Conservation (phyloP, 1,140 invertebrate species). For the Ceratina japonica region DNA sequence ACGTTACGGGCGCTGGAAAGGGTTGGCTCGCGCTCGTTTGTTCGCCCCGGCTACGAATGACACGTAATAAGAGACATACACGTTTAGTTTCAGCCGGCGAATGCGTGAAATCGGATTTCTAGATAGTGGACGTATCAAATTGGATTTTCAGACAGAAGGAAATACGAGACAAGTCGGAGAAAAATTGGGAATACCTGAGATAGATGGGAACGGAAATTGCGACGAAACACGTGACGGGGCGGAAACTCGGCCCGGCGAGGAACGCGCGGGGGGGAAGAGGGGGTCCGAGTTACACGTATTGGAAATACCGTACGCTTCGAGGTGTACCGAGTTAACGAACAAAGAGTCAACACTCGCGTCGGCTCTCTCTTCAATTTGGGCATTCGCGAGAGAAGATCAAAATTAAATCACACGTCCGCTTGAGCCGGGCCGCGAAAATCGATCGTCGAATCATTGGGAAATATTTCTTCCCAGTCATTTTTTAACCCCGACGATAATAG, state of each 20-base stretch:
- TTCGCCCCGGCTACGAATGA: background rate
- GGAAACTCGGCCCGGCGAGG: slow-evolving; percentile 11
- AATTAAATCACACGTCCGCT: no score
- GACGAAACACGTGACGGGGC: slow-evolving; percentile 48
- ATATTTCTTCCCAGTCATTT: no score
- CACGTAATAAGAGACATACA: slow-evolving; percentile 9
- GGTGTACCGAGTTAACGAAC: slow-evolving; percentile 22
- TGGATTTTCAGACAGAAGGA: slow-evolving; percentile 54
- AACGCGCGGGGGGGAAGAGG: no score
- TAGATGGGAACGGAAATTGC: slow-evolving; percentile 62
- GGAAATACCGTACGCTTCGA: slow-evolving; percentile 37
- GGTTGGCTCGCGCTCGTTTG: background rate
- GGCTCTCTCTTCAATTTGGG: no score
- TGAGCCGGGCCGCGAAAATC: no score
- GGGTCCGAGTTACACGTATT: slow-evolving; percentile 21
- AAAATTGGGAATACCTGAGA: slow-evolving; percentile 46
- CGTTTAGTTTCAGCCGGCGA: slow-evolving; percentile 35
- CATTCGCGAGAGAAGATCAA: no score
- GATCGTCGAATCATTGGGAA: no score
- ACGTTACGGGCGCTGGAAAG: background rate
- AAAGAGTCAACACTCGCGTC: background rate
- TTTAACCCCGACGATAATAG: no score
- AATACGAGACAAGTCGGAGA: slow-evolving; percentile 34
- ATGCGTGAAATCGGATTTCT: slow-evolving; percentile 43
- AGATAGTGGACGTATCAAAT: slow-evolving; percentile 53